A percentile compares a stretch with the other conserved stretches of the same genome.
phyloP scores from a whole-genome alignment of 2,113 vertebrate genomes.

The Oncorhynchus masou region DNA sequence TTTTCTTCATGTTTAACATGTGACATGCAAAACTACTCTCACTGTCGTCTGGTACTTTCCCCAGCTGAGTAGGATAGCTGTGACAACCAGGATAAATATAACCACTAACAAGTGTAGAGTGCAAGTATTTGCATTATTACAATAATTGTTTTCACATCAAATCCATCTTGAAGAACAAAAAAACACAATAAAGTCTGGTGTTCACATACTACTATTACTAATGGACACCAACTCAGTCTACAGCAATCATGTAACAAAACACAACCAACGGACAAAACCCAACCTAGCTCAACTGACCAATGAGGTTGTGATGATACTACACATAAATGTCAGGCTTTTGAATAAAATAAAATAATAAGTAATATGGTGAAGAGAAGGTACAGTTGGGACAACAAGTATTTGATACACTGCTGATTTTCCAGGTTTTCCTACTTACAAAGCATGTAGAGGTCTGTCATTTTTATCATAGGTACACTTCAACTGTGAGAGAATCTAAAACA shows the following conservation, averaged over 20 bases:
- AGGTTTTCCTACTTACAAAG: no score
- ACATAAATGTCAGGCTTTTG: no score
- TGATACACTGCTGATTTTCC: no score
- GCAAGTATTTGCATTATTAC: neutral
- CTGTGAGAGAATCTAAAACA: no score
- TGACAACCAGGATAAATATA: neutral
- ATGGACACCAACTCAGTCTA: neutral
- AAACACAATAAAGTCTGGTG: no score
- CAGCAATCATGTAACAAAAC: neutral
- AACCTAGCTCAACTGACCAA: neutral
- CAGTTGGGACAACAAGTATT: no score
- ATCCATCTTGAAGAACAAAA: neutral
- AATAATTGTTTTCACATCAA: neutral
- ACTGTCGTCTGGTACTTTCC: neutral
- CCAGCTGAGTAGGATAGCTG: neutral
- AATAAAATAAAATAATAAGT: no score
- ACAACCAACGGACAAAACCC: neutral
- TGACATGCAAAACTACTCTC: no score
- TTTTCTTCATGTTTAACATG: conserved; percentile 80
- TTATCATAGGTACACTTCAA: no score
- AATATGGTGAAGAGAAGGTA: no score
- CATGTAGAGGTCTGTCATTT: no score
- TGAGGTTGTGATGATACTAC: conserved; percentile 4
- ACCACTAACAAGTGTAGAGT: neutral
- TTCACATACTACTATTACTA: no score